These are phyloP conservation scores for Actinia equina DNA, from an alignment of 64 coral and sea anemone species.

Conservation along the genomic window DNA sequence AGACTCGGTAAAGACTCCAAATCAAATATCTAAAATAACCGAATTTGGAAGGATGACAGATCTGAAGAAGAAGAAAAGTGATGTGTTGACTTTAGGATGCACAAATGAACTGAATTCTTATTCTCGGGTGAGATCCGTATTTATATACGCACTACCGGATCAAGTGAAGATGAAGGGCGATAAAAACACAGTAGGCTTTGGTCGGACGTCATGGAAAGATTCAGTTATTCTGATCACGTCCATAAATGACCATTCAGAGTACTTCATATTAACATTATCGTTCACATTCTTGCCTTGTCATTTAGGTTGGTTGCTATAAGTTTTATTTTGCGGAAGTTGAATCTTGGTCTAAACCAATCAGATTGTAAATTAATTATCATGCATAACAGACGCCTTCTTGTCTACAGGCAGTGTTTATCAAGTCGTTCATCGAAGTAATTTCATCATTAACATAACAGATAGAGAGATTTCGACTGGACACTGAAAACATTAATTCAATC, in stretches of 20 bases:
- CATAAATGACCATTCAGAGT: background rate
- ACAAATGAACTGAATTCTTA: background rate
- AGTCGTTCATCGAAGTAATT: background rate
- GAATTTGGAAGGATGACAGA: background rate
- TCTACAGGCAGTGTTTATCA: background rate
- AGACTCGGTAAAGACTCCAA: background rate
- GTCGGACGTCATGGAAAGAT: background rate
- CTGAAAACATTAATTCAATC: background rate
- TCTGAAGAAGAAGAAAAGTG: background rate
- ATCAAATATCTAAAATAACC: background rate
- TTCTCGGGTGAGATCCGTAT: background rate
- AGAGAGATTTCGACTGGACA: background rate
- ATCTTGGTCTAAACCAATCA: background rate
- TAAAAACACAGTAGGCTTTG: background rate
- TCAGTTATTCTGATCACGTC: constrained; percentile 12
- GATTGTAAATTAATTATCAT: background rate
- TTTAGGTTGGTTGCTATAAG: background rate
- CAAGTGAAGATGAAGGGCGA: background rate
- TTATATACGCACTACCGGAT: constrained; percentile 6
- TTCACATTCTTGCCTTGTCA: background rate
- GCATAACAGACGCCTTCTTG: background rate
- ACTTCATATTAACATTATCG: background rate
- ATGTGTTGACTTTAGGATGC: background rate
- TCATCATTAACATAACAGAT: background rate
- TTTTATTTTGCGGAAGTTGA: background rate